phyloP scores from a whole-genome alignment of 2,888 invertebrate genomes.

The Drosophila histrio region DNA sequence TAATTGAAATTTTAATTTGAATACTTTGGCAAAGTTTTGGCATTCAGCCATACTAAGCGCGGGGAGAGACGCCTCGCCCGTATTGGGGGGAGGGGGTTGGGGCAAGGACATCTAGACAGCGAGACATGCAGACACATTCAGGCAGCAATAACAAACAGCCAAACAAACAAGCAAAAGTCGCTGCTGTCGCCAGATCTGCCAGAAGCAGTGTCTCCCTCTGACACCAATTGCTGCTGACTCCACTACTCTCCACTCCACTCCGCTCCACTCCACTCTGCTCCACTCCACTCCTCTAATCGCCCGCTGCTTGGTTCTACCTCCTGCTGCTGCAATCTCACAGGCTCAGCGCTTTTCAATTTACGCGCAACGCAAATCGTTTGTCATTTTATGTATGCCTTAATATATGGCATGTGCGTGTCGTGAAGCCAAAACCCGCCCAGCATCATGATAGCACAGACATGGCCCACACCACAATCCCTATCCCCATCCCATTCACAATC shows the following conservation, averaged over 20 bases:
- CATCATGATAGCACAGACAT: conserved; percentile 35
- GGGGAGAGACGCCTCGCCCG: background rate
- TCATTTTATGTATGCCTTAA: conserved; percentile 74
- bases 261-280: background rate
- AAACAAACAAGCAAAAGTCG: conserved; percentile 66
- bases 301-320: conserved; percentile 10
- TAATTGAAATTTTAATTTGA: conserved; percentile 81
- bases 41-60: conserved; percentile 58
- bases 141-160: conserved; percentile 63
- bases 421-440: conserved; percentile 32
- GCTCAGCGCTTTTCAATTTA: conserved; percentile 77
- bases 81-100: background rate
- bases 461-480: background rate
- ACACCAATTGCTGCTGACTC: conserved; percentile 12
- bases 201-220: conserved; percentile 13
- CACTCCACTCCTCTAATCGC: background rate
- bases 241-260: background rate
- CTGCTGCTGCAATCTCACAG: conserved; percentile 59
- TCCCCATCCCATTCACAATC: background rate
- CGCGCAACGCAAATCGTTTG: conserved; percentile 76
- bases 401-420: conserved; percentile 74
- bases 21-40: conserved; percentile 79
- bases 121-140: conserved; percentile 32
- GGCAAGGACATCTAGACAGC: conserved; percentile 4
- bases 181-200: conserved; percentile 52